Base-by-base conservation (phyloP, 2,797 vertebrate species). In the Danio tinwini region DNA sequence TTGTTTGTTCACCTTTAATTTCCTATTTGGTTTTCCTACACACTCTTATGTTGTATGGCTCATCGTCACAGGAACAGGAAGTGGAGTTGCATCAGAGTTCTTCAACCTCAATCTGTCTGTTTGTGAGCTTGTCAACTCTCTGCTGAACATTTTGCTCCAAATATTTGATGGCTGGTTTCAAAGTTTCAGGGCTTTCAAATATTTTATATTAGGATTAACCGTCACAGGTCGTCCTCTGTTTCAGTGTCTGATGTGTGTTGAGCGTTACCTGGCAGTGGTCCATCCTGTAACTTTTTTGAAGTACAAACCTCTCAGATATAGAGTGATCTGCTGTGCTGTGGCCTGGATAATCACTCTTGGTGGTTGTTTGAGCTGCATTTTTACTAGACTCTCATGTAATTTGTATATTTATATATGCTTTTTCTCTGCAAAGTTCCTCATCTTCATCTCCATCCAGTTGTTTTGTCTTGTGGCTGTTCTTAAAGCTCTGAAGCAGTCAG, bases 1-100 rank as follows among this genome's bases (percentile, higher is more conserved):
- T 5, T 39, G 9, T 52, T 13, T 52, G 47, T 8, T 69, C 39
- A 42, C 7, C 37, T 11, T 50, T 2, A 10, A 49, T 10, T 16
- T 70, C 1, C 29, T 72, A 16, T 17, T 72, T 37, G 52, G 52
- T 72, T 6, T 72, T 21, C 69, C 80, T 68, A 74, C 88, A 86
- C 16, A 58, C 39, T 14, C n/a, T 6, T 58, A 49, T 19, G 6
- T 49, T 29, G 6, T 78, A 6, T 56, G 69, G 52, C 69, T 44
- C 5, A 72, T 56, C 10, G 2, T 72, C 1, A 44, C 29, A 12
- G 37, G 39, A 68, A 9, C 12, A 14, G 29, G 29, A 29, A 52
- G 10, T 13, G 19, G 45, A 21, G 1, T 68, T 49, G 6, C 65
- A 13, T 49, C 12, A 13, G 65, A 37, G 19, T 16, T 68, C 1